phyloP scores from a whole-genome alignment of 2,797 vertebrate genomes.

The Pseudotriccus pelzelni region DNA sequence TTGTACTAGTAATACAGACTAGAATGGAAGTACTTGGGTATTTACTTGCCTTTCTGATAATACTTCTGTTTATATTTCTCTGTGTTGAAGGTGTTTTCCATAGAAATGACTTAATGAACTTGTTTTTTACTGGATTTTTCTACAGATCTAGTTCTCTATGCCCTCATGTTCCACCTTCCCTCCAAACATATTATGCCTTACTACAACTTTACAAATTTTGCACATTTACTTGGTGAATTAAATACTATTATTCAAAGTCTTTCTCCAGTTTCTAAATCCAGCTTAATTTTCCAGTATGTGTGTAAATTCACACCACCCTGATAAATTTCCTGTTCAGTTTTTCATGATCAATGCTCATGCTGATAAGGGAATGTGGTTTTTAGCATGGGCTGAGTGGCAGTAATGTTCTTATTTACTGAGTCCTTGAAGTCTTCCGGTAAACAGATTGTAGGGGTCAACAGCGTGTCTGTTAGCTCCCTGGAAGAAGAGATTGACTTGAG shows the following conservation, averaged over 20 bases:
- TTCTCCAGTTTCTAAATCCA: background rate
- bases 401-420: background rate
- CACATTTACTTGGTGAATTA: background rate
- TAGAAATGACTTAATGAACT: background rate
- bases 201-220: background rate
- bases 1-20: background rate
- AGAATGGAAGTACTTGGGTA: background rate
- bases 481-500: too few species aligned
- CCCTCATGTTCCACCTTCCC: background rate
- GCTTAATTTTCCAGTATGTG: background rate
- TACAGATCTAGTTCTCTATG: background rate
- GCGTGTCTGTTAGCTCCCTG: too few species aligned
- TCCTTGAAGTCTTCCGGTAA: background rate
- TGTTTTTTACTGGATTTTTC: background rate
- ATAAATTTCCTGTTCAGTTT: background rate
- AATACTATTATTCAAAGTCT: background rate
- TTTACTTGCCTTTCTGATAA: background rate
- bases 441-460: too few species aligned
- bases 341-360: background rate
- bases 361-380: background rate
- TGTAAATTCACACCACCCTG: background rate
- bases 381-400: background rate
- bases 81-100: background rate
- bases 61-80: background rate
- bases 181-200: background rate